A percentile compares a stretch with the other conserved stretches of the same genome.
These are phyloP conservation scores for Corydoras sp. DNA, from an alignment of 2,113 vertebrate genomes.

Conservation along the genomic window DNA sequence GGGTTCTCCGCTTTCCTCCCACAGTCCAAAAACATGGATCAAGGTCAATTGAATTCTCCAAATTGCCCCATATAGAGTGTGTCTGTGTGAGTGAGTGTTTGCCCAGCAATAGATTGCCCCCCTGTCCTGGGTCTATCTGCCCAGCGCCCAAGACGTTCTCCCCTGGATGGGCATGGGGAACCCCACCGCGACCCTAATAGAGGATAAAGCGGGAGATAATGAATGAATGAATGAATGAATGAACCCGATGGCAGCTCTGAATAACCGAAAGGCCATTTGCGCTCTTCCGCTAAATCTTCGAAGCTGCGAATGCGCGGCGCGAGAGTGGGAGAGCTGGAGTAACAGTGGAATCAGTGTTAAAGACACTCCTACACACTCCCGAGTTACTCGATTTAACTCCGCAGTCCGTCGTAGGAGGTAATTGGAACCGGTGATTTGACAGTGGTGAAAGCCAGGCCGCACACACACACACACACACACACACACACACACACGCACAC, in stretches of 20 bases:
- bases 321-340: conserved; percentile 12
- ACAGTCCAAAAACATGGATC: no score
- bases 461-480: conserved; percentile 10
- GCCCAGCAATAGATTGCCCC: no score
- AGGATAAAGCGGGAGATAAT: no score
- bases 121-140: no score
- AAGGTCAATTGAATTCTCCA: no score
- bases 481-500: not conserved
- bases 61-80: no score
- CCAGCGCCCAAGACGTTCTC: no score
- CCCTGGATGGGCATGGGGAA: no score
- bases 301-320: not conserved
- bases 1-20: no score
- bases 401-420: conserved; percentile 33
- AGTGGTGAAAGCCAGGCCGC: conserved; percentile 13
- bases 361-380: conserved; percentile 33
- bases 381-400: conserved; percentile 35
- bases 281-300: not conserved
- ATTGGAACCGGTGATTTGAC: conserved; percentile 29
- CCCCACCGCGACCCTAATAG: no score
- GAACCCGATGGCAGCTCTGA: not conserved
- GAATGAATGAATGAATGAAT: not conserved
- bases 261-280: conserved; percentile 4
- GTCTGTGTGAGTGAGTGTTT: no score
- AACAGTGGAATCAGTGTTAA: conserved; percentile 34